Evolutionary conservation across 2,888 invertebrate genomes (phyloP), one percentile per base, ranked within the genome.

Genomic region (Tortricodes alternella): DNA sequence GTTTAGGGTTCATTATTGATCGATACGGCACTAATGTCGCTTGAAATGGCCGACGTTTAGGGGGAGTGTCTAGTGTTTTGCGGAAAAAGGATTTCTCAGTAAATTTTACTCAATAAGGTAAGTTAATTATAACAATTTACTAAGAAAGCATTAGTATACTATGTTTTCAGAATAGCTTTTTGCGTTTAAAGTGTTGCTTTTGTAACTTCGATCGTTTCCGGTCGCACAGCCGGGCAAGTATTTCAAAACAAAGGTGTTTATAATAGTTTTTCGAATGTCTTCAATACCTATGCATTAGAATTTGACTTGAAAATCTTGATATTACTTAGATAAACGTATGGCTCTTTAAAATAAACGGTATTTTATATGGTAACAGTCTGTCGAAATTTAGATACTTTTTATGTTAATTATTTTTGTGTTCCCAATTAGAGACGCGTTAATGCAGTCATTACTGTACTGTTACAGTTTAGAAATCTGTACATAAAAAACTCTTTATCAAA

Each of bases 21-120:
- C 82, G 72, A 68, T 67, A 60, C 61, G 72, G 63, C 74, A 77
- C 64, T 64, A 85, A 82, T 79, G 83, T 87, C 81, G 86, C 84
- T 85, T 85, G 87, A 88, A 89, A 89, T 90, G 89, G 89, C 89
- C 85, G 89, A 88, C 88, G 82, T 88, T 76, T 90, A 89, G 85
- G 88, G 87, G 89, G 89, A 89, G 89, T 90, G 88, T 86, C 88
- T 83, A 37, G 50, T 55, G 41, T 50, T 56, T 56, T 75, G 74
- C 69, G 74, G 78, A 85, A 83, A 80, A 81, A 64, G 65, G 67
- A 73, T 78, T 82, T 81, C 73, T 75, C 73, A 70, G 78, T 83
- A 78, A 66, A 76, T 77, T 79, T 71, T 78, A 78, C 73, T 49
- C 44, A 49, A 50, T 58, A 57, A 60, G 59, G 64, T 63, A 38